These are phyloP conservation scores for Papilio machaon DNA, from an alignment of 1,140 invertebrate species.

Conservation along the genomic window DNA sequence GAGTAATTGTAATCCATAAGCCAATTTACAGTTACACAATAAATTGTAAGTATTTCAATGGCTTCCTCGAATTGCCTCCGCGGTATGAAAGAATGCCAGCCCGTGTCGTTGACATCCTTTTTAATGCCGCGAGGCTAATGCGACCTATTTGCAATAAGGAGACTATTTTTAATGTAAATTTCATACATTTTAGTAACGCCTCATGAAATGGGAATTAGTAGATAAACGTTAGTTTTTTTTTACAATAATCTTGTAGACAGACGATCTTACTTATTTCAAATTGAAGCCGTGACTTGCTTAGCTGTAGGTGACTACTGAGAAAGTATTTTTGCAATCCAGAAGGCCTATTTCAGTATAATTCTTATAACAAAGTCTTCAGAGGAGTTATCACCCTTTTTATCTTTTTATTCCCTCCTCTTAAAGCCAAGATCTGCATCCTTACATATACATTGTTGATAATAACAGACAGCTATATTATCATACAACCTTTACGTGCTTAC, in stretches of 20 bases:
- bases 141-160: conserved; percentile 11
- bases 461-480: too few species aligned
- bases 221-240: too few species aligned
- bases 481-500: too few species aligned
- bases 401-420: too few species aligned
- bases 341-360: neutral
- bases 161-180: conserved; percentile 18
- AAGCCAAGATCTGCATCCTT: too few species aligned
- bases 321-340: too few species aligned
- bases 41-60: conserved; percentile 1
- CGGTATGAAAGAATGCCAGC: conserved; percentile 1
- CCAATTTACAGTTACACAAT: neutral
- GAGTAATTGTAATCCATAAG: neutral
- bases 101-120: conserved; percentile 21
- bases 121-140: conserved; percentile 18
- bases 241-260: neutral
- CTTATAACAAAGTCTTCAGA: too few species aligned
- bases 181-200: neutral
- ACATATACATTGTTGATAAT: too few species aligned
- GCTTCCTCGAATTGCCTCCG: neutral
- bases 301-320: too few species aligned
- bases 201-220: neutral
- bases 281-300: neutral
- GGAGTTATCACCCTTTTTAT: too few species aligned
- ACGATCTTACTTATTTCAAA: neutral